phyloP scores from a whole-genome alignment of 2,797 vertebrate species.

The Ataeniobius toweri region DNA sequence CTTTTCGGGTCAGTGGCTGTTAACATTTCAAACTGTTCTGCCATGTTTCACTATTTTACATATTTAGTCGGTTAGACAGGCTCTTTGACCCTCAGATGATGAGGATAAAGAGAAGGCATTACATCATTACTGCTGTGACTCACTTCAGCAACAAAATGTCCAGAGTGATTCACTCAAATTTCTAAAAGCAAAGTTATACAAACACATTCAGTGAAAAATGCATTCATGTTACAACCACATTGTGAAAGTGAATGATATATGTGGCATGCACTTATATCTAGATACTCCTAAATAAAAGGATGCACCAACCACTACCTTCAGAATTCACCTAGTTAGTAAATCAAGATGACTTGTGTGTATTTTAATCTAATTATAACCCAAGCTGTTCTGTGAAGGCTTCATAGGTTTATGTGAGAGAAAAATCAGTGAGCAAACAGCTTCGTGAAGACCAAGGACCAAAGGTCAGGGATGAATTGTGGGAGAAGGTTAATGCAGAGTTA shows the following conservation, averaged over 20 bases:
- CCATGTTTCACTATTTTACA: slow-evolving; percentile 29
- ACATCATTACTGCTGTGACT: slow-evolving; percentile 53
- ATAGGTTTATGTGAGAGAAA: neutral
- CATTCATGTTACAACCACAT: neutral
- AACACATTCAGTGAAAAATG: slow-evolving; percentile 31
- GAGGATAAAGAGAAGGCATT: slow-evolving; percentile 39
- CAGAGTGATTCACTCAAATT: slow-evolving; percentile 51
- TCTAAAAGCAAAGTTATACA: slow-evolving; percentile 34
- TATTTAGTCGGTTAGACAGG: slow-evolving; percentile 24
- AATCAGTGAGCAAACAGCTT: neutral
- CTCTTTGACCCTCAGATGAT: slow-evolving; percentile 52
- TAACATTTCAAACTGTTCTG: slow-evolving; percentile 22
- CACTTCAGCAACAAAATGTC: slow-evolving; percentile 50
- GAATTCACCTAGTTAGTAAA: neutral
- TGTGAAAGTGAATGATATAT: neutral
- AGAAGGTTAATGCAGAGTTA: neutral
- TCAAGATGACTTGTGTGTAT: neutral
- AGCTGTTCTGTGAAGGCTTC: neutral
- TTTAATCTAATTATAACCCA: neutral
- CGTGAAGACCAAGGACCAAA: neutral
- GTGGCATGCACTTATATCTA: no score
- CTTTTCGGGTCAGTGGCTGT: slow-evolving; percentile 24
- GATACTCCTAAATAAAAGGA: no score
- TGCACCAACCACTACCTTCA: no score
- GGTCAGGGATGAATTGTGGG: neutral